Conservation (phyloP, 2,113 vertebrate genomes). For the Micromys minutus region DNA sequence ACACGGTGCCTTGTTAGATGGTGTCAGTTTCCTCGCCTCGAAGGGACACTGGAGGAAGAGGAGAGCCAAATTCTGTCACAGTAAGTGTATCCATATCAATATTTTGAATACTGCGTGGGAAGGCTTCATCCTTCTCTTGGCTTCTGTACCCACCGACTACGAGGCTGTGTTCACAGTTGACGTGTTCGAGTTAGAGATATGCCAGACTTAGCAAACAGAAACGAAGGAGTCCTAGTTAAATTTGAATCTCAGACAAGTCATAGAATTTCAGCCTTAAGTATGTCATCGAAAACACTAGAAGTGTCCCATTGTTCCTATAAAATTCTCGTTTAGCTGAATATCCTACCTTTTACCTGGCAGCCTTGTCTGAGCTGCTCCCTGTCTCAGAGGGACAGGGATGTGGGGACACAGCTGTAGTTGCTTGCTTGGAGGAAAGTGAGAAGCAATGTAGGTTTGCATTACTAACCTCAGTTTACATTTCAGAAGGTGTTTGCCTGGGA, state of each 20-base stretch:
- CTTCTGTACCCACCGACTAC: not conserved
- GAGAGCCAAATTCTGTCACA: not conserved
- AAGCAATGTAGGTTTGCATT: not conserved
- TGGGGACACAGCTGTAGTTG: not conserved
- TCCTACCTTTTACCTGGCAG: constrained; percentile 1
- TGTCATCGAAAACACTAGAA: too few relatives aligned
- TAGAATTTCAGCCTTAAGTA: not conserved
- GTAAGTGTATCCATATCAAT: constrained; percentile 41
- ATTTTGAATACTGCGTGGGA: not conserved
- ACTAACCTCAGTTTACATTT: not conserved
- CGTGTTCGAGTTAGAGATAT: not conserved
- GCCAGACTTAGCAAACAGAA: constrained; percentile 43
- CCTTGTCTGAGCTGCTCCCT: not conserved
- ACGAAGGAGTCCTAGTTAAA: not conserved
- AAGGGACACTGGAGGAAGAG: not conserved
- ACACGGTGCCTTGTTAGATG: not conserved
- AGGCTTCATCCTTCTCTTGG: constrained; percentile 18
- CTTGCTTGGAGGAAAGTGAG: not conserved
- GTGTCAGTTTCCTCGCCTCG: not conserved
- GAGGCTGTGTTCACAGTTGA: not conserved
- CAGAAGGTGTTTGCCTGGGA: not conserved
- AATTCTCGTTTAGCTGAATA: constrained; percentile 16
- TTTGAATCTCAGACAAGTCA: not conserved
- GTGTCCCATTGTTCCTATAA: constrained; percentile 20
- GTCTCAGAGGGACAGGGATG: constrained; percentile 20